phyloP scores from a whole-genome alignment of 2,113 vertebrate genomes.

The Natator depressus region DNA sequence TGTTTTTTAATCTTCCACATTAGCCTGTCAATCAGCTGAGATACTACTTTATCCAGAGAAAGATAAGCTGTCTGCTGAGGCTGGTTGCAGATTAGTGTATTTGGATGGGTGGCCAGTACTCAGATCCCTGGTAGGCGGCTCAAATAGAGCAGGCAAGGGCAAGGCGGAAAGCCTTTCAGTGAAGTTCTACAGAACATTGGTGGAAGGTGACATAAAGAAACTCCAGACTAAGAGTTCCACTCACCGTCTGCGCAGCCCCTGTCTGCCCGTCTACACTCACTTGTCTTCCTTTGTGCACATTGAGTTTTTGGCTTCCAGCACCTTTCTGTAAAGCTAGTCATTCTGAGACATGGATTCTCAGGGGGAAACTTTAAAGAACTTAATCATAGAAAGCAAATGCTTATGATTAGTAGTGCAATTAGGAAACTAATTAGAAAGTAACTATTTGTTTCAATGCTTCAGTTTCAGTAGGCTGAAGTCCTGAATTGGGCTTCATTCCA shows the following conservation, averaged over 20 bases:
- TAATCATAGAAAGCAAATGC: background rate
- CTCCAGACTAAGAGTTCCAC: background rate
- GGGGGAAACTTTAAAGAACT: fast-evolving
- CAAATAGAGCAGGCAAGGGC: background rate
- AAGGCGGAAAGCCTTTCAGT: background rate
- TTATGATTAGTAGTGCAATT: background rate
- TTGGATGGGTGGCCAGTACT: background rate
- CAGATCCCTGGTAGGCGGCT: background rate
- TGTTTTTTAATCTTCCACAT: background rate
- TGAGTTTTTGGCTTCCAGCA: background rate
- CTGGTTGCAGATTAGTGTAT: background rate
- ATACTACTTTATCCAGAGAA: conserved; percentile 37
- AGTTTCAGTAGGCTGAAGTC: background rate
- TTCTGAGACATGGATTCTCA: background rate
- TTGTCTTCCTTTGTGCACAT: background rate
- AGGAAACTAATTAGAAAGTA: background rate
- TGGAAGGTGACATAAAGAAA: background rate
- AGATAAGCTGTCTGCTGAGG: conserved; percentile 12
- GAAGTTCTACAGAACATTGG: background rate
- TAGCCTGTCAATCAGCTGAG: conserved; percentile 31
- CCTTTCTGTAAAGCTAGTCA: background rate
- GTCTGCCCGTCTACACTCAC: background rate
- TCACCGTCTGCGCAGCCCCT: background rate
- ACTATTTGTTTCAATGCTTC: background rate
- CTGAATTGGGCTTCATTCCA: background rate